phyloP scores from a whole-genome alignment of 1,140 invertebrate species.

The Adoxophyes honmai region DNA sequence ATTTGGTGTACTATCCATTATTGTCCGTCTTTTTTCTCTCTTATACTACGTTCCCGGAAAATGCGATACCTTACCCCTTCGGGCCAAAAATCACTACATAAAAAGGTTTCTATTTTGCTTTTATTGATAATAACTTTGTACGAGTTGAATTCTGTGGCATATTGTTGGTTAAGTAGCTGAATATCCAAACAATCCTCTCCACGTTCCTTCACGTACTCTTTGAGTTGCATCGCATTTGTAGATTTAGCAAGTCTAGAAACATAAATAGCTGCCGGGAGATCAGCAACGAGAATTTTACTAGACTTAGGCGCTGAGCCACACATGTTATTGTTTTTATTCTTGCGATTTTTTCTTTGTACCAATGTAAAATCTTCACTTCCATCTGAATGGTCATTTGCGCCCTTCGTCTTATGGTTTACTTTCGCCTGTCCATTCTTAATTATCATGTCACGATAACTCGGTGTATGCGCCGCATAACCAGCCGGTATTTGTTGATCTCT shows the following conservation, averaged over 20 bases:
- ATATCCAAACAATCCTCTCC: slow-evolving; percentile 7
- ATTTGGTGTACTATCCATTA: slow-evolving; percentile 10
- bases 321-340: not conserved
- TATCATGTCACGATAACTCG: not conserved
- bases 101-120: slow-evolving; percentile 2
- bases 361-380: not conserved
- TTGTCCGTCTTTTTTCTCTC: not conserved
- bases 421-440: not conserved
- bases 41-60: not conserved
- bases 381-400: not conserved
- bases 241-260: slow-evolving; percentile 8
- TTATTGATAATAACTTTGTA: slow-evolving; percentile 11
- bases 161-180: not conserved
- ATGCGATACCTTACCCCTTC: slow-evolving; percentile 16
- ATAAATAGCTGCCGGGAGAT: not conserved
- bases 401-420: not conserved
- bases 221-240: not conserved
- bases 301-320: not conserved
- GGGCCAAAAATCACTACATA: slow-evolving; percentile 15
- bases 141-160: slow-evolving; percentile 13
- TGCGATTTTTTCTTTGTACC: not conserved
- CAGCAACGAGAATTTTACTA: slow-evolving; percentile 8
- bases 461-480: not conserved
- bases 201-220: slow-evolving; percentile 6
- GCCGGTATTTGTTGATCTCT: not conserved